Base-by-base conservation (phyloP, 2,888 invertebrate species). In the Amblyjoppa fuscipennis region DNA sequence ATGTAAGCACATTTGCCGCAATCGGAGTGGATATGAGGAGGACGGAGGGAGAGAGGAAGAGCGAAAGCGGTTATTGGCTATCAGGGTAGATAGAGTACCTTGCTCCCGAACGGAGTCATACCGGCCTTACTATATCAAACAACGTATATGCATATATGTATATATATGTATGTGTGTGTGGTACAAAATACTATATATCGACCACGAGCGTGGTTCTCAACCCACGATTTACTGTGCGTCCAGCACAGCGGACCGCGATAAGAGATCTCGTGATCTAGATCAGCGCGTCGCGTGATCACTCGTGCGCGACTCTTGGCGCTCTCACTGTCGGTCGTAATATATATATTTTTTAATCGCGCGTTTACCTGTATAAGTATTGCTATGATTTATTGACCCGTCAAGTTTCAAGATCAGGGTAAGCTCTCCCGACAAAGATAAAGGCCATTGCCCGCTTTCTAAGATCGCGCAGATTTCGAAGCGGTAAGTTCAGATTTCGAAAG, bases 61-160 rank as follows among this genome's bases (percentile, higher is more conserved):
- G 53, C 41, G 87, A 88, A 84, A 87, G 86, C 82, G 86, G 88
- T 89, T 91, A 91, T 90, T 89, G 90, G 90, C 87, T 88, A 90
- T 83, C 69, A 74, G 85, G 89, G 41, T 87, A 89, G 89, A 91
- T 88, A 89, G 89, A 90, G 89, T 88, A 87, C 91, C 89, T 90
- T 88, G 89, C 90, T 90, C 89, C 89, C 90, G 85, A 87, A 90
- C 88, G 87, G 88, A 89, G 59, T 51, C 51, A 64, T 69, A 79
- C 59, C 73, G 68, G 69, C 51, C 69, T 38, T 64, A 75, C 79
- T 68, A 69, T 68, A 38, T 11, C 41, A 28, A 28, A 61, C 41
- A 64, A 31, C 6, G 7, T 31, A 59, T 78, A 73, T 20, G 28
- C 20, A 73, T 28, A 59, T 59, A 68, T 68, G 56, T 45, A 34